Evolutionary conservation across 2,113 vertebrate species (phyloP), one percentile per base, ranked within the genome.

Genomic region (Pelvicachromis taeniatus): DNA sequence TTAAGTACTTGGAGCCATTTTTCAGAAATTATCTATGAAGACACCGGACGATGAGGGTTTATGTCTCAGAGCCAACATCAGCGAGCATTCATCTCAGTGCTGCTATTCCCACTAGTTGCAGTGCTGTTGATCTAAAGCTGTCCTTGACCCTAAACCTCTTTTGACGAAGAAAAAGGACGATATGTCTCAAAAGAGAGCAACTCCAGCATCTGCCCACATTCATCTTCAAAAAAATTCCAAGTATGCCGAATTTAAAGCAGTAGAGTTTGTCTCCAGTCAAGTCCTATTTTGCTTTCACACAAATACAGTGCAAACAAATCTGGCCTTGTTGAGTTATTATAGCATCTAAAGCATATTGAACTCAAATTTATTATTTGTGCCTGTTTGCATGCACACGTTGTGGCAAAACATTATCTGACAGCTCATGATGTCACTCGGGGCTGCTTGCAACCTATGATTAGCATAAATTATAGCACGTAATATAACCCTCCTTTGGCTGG

Each of bases 381-480:
- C 79, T 84, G 81, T 31, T 81, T 83, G 45, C 83, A 48, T 38
- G 13, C 56, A 75, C 19, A 53, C 13, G 68, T 85, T 79, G n/a
- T 48, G 45, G 81, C 73, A 48, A 88, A 91, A 91, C 55, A 81
- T 40, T 78, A 83, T 86, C 68, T 63, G 82, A 61, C 58, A 59
- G 85, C 90, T 91, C 81, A 50, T 77, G 80, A 85, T 88, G 83
- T 89, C 55, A 86, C 79, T 86, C 4, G 11, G 45, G 86, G 82
- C 87, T 70, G 78, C 84, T 88, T 19, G 11, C 63, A 48, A 88
- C 61, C 54, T 50, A 35, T 87, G 78, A 92, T 93, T 93, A 88
- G 84, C 92, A 93, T 92, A 89, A 91, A 93, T 91, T 84, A 93
- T 23, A 55, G 81, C 82, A 68, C 9, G 4, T 79, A 85, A 23